phyloP scores from a whole-genome alignment of 2,797 vertebrate genomes.

The Karalla daura region DNA sequence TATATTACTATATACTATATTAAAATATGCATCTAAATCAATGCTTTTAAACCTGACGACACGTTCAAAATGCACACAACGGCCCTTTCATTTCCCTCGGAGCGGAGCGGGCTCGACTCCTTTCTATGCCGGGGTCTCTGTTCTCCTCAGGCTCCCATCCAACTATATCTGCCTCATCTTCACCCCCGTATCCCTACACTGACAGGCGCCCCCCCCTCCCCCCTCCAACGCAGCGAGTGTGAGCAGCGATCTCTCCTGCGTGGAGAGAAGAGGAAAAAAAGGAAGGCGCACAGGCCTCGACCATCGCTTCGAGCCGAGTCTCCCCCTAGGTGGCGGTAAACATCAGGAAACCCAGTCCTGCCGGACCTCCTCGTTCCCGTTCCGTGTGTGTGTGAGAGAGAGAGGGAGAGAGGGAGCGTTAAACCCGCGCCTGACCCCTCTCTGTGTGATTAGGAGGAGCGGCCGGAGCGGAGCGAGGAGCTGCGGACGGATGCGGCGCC shows the following conservation, averaged over 20 bases:
- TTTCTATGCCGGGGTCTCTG: background rate
- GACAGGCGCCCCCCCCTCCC: no score
- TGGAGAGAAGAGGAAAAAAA: no score
- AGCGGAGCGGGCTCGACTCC: background rate
- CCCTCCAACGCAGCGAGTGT: no score
- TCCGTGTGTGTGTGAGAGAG: background rate
- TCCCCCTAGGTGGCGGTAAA: slow-evolving; percentile 68
- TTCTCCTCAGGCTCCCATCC: background rate
- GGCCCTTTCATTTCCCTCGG: background rate
- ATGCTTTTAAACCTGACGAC: background rate
- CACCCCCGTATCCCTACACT: no score
- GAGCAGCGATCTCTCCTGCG: background rate
- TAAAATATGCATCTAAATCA: no score
- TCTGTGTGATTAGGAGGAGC: slow-evolving; percentile 52
- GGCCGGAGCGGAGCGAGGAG: slow-evolving; percentile 54
- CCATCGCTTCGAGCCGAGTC: background rate
- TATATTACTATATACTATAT: no score
- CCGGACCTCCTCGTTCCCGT: slow-evolving; percentile 6
- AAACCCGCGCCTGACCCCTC: slow-evolving; percentile 28
- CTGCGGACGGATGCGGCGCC: no score
- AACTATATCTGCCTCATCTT: no score
- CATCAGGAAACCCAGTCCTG: slow-evolving; percentile 37
- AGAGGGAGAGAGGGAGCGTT: background rate
- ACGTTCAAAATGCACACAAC: background rate
- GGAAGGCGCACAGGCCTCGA: no score